Percentiles rank a stretch among this genome's conserved stretches.
Evolutionary conservation across 37 sponge, comb jelly and placozoan species (phyloP).

Genomic region (Cladorhizidae sp.): DNA sequence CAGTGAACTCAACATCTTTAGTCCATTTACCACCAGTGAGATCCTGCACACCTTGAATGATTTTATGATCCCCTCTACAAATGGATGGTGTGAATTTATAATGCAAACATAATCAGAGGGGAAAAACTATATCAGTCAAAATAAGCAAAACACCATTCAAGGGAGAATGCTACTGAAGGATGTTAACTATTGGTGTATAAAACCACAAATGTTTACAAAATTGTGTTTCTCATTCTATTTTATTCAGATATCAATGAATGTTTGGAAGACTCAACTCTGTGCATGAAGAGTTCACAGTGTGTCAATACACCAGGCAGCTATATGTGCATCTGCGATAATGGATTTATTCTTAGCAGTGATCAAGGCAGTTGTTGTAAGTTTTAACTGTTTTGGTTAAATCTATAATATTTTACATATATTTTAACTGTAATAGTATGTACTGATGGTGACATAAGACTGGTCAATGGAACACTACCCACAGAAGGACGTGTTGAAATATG

Average conservation of each 20-base stretch:
- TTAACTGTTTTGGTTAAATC: background rate
- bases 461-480: constrained; percentile 9
- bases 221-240: background rate
- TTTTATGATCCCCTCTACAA: too few relatives aligned
- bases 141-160: too few relatives aligned
- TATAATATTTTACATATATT: background rate
- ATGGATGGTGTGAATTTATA: too few relatives aligned
- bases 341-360: constrained; percentile 26
- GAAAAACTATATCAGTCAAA: too few relatives aligned
- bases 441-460: constrained; percentile 18
- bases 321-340: constrained; percentile 31
- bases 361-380: constrained; percentile 3
- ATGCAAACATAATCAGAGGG: too few relatives aligned
- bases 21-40: too few relatives aligned
- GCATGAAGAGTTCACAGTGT: constrained; percentile 20
- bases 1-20: too few relatives aligned
- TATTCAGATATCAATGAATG: constrained; percentile 44
- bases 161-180: too few relatives aligned
- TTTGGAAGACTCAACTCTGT: background rate
- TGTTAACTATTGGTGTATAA: too few relatives aligned
- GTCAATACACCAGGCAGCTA: constrained; percentile 36
- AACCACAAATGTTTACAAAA: too few relatives aligned
- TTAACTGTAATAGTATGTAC: constrained; percentile 1
- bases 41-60: too few relatives aligned
- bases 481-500: constrained; percentile 39